Base-by-base conservation (phyloP, 2,888 invertebrate genomes). In the Galerucella calmariensis region DNA sequence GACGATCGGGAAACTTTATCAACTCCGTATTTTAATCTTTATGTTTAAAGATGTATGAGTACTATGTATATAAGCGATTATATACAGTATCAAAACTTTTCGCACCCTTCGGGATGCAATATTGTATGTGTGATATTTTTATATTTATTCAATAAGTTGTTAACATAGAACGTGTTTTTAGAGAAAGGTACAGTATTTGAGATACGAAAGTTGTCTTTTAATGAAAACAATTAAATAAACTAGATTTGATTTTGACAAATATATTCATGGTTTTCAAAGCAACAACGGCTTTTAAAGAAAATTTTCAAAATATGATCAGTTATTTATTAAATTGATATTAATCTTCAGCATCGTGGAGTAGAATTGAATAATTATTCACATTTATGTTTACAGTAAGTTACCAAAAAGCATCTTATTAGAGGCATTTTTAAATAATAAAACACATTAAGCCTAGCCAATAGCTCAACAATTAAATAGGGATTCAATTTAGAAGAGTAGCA, bases 391-490 rank as follows among this genome's bases (percentile, higher is more conserved):
- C 12, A 61, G 6, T 27, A 27, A 61, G 61, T 61, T 61, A 61
- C 35, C 61, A 61, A 61, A 14, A 61, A 61, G n/a, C 27, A n/a
- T 61, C 11, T 35, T 61, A 61, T 35, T 61, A 35, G 27, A 61
- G 61, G 61, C 14, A 61, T 61, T 61, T 61, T 61, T 35, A 61
- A 61, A n/a, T 35, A 35, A 61, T 12, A 27, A 61, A 27, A 12
- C 16, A 5, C 35, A 41, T 41, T 9, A 41, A 41, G 9, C 2
- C 8, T 16, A 61, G 8, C 35, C 2, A 61, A 35, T 61, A 41
- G 6, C 8, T 41, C 1, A 41, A 41, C 8, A 41, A 41, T 41
- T 8, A 41, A 41, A 41, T 41, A 6, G 35, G 35, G 35, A 41
- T 8, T 41, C 5, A 41, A 9, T 41, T 41, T 8, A 41, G 35